phyloP scores from a whole-genome alignment of 1,140 invertebrate species.

The Tribolium castaneum region DNA sequence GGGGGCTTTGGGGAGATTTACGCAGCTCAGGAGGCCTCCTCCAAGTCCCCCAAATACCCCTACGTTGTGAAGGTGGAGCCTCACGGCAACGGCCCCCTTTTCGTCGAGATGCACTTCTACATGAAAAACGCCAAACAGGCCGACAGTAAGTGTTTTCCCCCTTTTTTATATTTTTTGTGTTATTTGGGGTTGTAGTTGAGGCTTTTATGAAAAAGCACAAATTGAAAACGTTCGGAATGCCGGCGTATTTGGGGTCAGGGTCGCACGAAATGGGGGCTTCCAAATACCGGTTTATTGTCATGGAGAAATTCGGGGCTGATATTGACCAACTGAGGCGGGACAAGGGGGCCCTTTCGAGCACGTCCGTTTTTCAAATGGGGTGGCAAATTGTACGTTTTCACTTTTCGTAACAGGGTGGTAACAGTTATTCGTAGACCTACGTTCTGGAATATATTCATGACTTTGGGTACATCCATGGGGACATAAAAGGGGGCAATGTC shows the following conservation, averaged over 20 bases:
- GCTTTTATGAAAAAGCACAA: conserved; percentile 80
- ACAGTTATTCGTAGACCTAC: conserved; percentile 71
- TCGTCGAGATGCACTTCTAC: conserved; percentile 97
- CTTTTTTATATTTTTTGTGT: not conserved
- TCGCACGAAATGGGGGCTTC: conserved; percentile 79
- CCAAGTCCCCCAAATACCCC: conserved; percentile 69
- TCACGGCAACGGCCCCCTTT: conserved; percentile 91
- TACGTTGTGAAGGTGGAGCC: conserved; percentile 93
- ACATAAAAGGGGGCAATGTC: conserved; percentile 93
- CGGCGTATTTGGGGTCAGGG: conserved; percentile 84
- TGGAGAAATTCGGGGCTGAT: conserved; percentile 92
- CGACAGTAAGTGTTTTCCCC: conserved; percentile 72
- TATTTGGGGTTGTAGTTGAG: conserved; percentile 73
- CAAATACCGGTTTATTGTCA: conserved; percentile 91
- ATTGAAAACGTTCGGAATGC: conserved; percentile 85
- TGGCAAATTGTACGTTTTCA: conserved; percentile 83
- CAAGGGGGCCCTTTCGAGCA: conserved; percentile 76
- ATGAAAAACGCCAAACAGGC: conserved; percentile 85
- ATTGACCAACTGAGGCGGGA: conserved; percentile 84
- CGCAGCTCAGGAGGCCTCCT: conserved; percentile 72
- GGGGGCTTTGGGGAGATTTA: conserved; percentile 97
- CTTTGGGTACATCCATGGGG: conserved; percentile 88
- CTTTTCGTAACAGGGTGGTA: conserved; percentile 53
- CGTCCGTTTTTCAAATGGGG: conserved; percentile 82
- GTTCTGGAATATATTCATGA: conserved; percentile 89